phyloP scores from a whole-genome alignment of 2,888 invertebrate genomes.

The Meloe dianella region DNA sequence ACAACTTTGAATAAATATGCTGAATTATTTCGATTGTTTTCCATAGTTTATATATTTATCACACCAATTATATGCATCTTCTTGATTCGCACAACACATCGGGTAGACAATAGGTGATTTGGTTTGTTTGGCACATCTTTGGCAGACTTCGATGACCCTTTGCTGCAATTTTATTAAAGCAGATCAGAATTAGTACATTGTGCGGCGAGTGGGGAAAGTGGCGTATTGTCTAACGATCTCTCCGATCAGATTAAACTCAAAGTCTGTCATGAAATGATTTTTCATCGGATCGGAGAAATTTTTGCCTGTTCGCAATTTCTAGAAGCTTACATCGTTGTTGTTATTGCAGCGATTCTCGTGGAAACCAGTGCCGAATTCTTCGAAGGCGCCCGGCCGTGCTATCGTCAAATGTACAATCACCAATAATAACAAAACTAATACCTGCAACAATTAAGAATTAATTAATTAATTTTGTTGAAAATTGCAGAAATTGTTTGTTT shows the following conservation, averaged over 20 bases:
- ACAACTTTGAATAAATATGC: neutral
- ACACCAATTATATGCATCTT: constrained; percentile 67
- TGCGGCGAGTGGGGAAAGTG: neutral
- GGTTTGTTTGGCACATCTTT: constrained; percentile 68
- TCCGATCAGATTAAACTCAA: too few species aligned
- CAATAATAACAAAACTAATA: neutral
- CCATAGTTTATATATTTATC: constrained; percentile 66
- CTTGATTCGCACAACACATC: constrained; percentile 66
- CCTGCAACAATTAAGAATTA: neutral
- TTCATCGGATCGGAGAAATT: neutral
- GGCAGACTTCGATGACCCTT: constrained; percentile 62
- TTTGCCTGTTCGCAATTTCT: too few species aligned
- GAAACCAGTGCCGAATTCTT: constrained; percentile 19
- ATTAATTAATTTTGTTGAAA: neutral
- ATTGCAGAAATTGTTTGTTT: neutral
- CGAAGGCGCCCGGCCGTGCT: constrained; percentile 21
- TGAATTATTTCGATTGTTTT: constrained; percentile 32
- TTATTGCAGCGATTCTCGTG: constrained; percentile 25
- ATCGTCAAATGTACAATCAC: neutral
- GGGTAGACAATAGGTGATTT: constrained; percentile 66
- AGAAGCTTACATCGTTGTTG: constrained; percentile 21
- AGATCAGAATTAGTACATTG: neutral
- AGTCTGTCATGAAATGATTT: too few species aligned
- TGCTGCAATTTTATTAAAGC: neutral
- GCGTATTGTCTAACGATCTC: too few species aligned